phyloP scores from a whole-genome alignment of 2,797 vertebrate genomes.

The Galagoides demidoff region DNA sequence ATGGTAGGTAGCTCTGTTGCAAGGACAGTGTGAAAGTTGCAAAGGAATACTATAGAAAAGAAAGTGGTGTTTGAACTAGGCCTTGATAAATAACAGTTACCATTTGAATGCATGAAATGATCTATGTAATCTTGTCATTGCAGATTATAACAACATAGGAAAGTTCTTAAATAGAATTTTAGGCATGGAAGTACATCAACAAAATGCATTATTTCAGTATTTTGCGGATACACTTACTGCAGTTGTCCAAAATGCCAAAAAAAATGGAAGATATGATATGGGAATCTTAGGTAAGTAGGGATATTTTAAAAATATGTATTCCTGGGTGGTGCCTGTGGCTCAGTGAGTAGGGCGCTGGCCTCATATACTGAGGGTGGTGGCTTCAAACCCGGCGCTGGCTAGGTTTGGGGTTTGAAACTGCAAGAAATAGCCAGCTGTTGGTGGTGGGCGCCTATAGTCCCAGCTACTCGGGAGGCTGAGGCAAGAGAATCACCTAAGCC shows the following conservation, averaged over 20 bases:
- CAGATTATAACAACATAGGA: constrained; percentile 99
- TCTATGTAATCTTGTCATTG: constrained; percentile 33
- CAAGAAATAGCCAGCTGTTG: too few relatives aligned
- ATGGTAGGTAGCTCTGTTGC: background rate
- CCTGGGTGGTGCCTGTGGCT: background rate
- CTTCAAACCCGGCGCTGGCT: too few relatives aligned
- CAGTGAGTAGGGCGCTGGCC: too few relatives aligned
- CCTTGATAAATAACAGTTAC: background rate
- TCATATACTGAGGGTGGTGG: too few relatives aligned
- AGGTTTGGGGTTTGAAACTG: too few relatives aligned
- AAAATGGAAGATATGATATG: constrained; percentile 98
- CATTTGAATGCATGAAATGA: background rate
- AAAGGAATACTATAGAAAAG: background rate
- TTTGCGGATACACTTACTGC: constrained; percentile 96
- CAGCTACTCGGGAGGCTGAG: too few relatives aligned
- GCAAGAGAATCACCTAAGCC: too few relatives aligned
- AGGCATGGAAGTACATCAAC: constrained; percentile 98
- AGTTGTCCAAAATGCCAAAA: constrained; percentile 98
- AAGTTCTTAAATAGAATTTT: constrained; percentile 98
- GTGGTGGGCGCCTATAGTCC: too few relatives aligned
- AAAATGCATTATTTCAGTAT: constrained; percentile 98
- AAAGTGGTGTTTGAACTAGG: background rate
- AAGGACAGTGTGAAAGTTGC: too few relatives aligned
- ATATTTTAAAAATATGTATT: background rate
- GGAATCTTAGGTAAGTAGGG: constrained; percentile 94